Evolutionary conservation across 2,113 vertebrate species (phyloP).

Genomic region (Limanda limanda): DNA sequence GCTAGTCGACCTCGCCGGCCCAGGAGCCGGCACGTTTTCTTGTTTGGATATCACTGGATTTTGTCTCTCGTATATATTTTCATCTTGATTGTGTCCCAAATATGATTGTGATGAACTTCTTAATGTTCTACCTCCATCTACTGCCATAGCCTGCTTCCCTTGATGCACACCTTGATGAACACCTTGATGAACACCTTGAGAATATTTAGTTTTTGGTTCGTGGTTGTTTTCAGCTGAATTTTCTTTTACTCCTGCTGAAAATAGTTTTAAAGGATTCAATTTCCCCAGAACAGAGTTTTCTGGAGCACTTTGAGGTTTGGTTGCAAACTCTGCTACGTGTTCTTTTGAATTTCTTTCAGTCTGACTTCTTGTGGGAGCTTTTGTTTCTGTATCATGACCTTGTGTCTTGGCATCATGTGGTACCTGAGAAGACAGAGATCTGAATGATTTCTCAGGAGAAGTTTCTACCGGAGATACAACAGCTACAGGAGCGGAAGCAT

Average conservation of each 20-base stretch:
- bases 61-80: constrained; percentile 26
- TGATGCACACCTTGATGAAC: not conserved
- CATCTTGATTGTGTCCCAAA: constrained; percentile 32
- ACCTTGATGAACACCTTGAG: constrained; percentile 25
- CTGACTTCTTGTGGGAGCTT: constrained; percentile 12
- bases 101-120: constrained; percentile 37
- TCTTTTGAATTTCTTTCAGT: constrained; percentile 35
- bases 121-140: constrained; percentile 6
- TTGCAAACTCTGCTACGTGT: constrained; percentile 37
- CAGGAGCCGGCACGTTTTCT: constrained; percentile 30
- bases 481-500: constrained; percentile 74
- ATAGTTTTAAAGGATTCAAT: constrained; percentile 83
- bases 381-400: constrained; percentile 33
- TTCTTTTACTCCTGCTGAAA: constrained; percentile 52
- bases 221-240: constrained; percentile 48
- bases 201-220: constrained; percentile 19
- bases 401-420: constrained; percentile 55
- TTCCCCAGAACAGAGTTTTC: constrained; percentile 84
- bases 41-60: constrained; percentile 22
- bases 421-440: constrained; percentile 70
- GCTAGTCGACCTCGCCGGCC: constrained; percentile 7
- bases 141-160: not conserved
- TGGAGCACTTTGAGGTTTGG: constrained; percentile 72
- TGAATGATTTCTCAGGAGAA: constrained; percentile 71
- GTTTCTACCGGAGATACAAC: constrained; percentile 75